Evolutionary conservation across 2,113 vertebrate genomes (phyloP), one percentile per base, ranked within the genome.

Genomic region (Tympanuchus pallidicinctus): DNA sequence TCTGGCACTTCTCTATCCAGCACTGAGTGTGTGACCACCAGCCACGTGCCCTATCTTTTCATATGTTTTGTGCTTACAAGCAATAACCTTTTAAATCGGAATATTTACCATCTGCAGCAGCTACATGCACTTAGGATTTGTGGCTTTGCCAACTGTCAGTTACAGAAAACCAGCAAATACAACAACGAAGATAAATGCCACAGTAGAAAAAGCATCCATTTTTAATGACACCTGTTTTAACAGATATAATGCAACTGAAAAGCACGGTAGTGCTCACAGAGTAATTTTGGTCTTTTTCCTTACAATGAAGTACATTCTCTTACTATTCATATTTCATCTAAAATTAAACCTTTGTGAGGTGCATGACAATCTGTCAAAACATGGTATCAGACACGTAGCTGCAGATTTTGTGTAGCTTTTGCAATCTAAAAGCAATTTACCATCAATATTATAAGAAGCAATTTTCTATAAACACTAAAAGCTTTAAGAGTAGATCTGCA

Each of bases 391-490:
- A 94, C 91, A 81, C 67, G 86, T 8, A 94, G 89, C 48, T 81
- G 61, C 65, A 69, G 69, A 86, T 70, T 94, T 79, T 52, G 40
- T 59, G 52, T 76, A 65, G 73, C 82, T 94, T 77, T 93, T 83
- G 79, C 76, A 88, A 83, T 94, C 82, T 69, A 57, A 56, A 61
- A 61, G 82, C 72, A 88, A 95, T 96, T 95, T 96, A 71, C 85
- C 57, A 86, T 88, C 89, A 88, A 57, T 82, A 65, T 30, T 71
- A 1, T 52, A 91, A 86, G 30, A 88, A 72, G 85, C 85, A 93
- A 95, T 95, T 94, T 94, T 93, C 89, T 72, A 81, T 75, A 92
- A 95, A 91, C 89, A 88, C 88, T 75, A 92, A 94, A 94, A 88
- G 73, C 91, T 65, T 75, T 90, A 94, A 83, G 80, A 6, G 9